Evolutionary conservation across 1,140 invertebrate genomes (phyloP), one percentile per base, ranked within the genome.

Genomic region (Saccostrea echinata): DNA sequence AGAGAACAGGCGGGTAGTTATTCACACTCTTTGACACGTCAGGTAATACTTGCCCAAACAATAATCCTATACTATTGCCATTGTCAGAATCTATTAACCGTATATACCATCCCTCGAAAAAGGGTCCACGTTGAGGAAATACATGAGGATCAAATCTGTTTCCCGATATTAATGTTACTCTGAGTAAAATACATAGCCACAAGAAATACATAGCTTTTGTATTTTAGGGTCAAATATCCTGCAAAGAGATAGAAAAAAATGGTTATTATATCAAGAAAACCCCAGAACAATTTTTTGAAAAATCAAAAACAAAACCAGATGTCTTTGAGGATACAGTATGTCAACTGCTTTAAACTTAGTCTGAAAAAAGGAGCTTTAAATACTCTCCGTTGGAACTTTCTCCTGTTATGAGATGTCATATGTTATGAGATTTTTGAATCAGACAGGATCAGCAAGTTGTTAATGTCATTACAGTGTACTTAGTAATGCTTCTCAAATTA

Each of bases 11-110:
- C 8, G 88, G 89, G 18, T 61, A 64, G 4, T 80, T 53, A 6
- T 76, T 84, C 9, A 81, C 68, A 9, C 3, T 9, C 16, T 24
- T 33, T 1, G 13, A 21, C 18, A 80, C 27, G 24, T 18, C 21
- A 24, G 91, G 89, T 43, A 91, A 61, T 33, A 93, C 91, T 84
- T 85, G 89, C 16, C 92, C 91, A 87, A 92, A 92, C 57, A 93
- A 35, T 35, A 92, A 80, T 84, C 92, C 92, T 80, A 91, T 30
- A 81, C 91, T 90, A n/a, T 86, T 52, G n/a, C 55, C 21, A 11
- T 43, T 86, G 21, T 87, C 51, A 16, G 81, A 84, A 81, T 90
- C 87, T 4, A 57, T 43, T 33, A 90, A 87, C 61, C 89, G 71
- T 52, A 89, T 85, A 27, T 91, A 91, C 89, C 90, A 91, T n/a